Conservation (phyloP, 2,888 invertebrate species). For the Podotricha telesiphe region DNA sequence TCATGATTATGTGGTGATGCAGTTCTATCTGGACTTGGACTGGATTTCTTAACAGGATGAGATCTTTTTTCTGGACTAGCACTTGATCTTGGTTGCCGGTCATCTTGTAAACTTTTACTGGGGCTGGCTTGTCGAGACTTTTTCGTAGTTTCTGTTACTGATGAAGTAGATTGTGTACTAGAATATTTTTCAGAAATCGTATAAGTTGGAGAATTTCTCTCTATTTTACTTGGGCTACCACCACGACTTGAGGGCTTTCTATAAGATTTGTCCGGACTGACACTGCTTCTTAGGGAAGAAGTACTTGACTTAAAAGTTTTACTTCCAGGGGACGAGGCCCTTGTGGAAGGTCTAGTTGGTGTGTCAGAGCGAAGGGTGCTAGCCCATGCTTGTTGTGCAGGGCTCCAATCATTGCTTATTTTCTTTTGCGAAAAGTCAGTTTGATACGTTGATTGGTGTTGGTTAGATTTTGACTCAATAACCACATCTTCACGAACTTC, state of each 20-base stretch:
- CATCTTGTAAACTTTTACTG: conserved; percentile 58
- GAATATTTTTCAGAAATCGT: conserved; percentile 60
- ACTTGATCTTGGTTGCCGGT: conserved; percentile 54
- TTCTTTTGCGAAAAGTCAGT: conserved; percentile 82
- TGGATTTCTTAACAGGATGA: conserved; percentile 49
- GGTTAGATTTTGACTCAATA: conserved; percentile 64
- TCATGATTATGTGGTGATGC: conserved; percentile 41
- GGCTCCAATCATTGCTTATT: conserved; percentile 86
- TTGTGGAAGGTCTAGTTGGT: conserved; percentile 77
- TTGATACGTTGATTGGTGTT: conserved; percentile 85
- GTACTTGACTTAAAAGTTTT: conserved; percentile 80
- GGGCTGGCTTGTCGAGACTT: conserved; percentile 52
- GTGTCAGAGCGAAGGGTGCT: conserved; percentile 87
- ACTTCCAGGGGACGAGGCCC: conserved; percentile 83
- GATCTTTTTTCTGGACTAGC: conserved; percentile 64
- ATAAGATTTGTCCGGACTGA: conserved; percentile 73
- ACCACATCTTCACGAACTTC: conserved; percentile 56
- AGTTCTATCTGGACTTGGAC: conserved; percentile 56
- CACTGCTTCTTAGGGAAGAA: conserved; percentile 80
- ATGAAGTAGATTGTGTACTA: conserved; percentile 60
- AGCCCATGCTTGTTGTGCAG: conserved; percentile 90
- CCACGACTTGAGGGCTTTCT: conserved; percentile 68
- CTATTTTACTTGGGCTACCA: conserved; percentile 61
- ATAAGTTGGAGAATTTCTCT: conserved; percentile 65
- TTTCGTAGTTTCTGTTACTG: conserved; percentile 59